phyloP scores from a whole-genome alignment of 2,888 invertebrate genomes.

The Diogma glabrata region DNA sequence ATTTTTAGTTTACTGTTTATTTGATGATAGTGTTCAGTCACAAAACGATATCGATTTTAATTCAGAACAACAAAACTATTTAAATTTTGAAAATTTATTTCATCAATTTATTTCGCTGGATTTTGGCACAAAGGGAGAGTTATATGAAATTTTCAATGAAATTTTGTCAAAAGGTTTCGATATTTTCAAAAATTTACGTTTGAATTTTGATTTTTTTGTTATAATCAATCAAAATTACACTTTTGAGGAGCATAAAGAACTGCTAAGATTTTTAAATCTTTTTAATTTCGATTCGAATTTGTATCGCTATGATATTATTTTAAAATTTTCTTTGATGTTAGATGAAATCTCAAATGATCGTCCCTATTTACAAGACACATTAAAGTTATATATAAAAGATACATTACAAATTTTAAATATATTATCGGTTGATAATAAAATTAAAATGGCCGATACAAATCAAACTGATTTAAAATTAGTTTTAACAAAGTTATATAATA shows the following conservation, averaged over 20 bases:
- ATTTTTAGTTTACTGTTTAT: background rate
- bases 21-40: background rate
- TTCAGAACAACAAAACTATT: background rate
- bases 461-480: background rate
- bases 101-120: background rate
- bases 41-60: background rate
- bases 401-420: no score
- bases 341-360: no score
- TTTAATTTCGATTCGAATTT: constrained; percentile 1
- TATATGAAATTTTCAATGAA: constrained; percentile 1
- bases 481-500: background rate
- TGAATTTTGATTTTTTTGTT: no score
- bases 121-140: background rate
- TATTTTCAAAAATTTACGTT: background rate
- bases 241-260: background rate
- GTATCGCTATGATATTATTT: background rate
- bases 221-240: background rate
- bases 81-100: background rate
- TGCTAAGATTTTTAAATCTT: background rate
- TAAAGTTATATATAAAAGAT: background rate
- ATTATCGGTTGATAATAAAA: background rate
- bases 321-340: no score
- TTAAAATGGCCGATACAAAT: background rate
- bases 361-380: background rate
- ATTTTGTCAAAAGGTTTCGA: background rate